Evolutionary conservation across 2,797 vertebrate genomes (phyloP).

Genomic region (Crocodylus rhombifer): DNA sequence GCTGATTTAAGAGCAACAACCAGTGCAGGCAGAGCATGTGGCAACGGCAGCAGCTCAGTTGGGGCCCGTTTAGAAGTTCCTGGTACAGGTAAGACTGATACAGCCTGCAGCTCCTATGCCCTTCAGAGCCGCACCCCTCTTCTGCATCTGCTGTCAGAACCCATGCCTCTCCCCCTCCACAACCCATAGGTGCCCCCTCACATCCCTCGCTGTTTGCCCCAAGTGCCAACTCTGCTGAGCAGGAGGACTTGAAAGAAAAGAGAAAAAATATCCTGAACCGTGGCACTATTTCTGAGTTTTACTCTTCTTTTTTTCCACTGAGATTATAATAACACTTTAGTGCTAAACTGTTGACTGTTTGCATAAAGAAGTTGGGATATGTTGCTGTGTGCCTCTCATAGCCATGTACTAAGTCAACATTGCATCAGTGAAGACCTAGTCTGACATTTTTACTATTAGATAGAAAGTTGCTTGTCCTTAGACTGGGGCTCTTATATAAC

Average conservation of each 20-base stretch:
- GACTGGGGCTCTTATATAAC: conserved; percentile 29
- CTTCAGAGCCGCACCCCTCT: no score
- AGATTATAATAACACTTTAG: not conserved
- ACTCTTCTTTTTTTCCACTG: not conserved
- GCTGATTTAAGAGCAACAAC: no score
- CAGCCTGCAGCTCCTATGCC: no score
- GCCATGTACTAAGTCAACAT: not conserved
- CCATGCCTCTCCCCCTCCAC: no score
- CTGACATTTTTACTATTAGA: not conserved
- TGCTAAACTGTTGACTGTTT: not conserved
- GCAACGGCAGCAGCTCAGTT: no score
- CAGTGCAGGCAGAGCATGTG: no score
- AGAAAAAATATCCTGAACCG: not conserved
- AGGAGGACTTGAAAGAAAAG: not conserved
- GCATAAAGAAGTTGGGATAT: not conserved
- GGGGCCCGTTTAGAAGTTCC: no score
- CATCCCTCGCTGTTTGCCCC: no score
- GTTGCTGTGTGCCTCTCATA: not conserved
- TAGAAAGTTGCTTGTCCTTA: not conserved
- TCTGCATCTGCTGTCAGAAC: no score
- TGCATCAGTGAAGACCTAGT: conserved; percentile 9
- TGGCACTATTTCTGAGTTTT: not conserved
- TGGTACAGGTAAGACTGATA: no score
- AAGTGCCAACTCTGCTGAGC: no score
- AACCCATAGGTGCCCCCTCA: no score